A percentile compares a stretch with the other conserved stretches of the same genome.
phyloP scores from a whole-genome alignment of 2,888 invertebrate species.

The Patella pellucida region DNA sequence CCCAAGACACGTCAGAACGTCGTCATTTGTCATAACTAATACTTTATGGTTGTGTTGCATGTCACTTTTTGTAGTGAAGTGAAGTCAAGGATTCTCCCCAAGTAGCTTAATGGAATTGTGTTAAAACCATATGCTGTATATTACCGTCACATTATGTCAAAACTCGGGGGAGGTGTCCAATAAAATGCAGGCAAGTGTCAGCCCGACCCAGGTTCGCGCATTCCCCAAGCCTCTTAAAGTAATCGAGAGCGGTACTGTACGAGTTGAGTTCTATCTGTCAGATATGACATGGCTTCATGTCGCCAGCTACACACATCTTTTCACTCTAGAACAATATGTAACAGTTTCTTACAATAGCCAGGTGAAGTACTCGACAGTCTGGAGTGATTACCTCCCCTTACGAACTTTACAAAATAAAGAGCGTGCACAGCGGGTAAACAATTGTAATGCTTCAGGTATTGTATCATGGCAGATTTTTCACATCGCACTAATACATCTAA shows the following conservation, averaged over 20 bases:
- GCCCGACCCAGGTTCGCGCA: neutral
- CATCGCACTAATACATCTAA: neutral
- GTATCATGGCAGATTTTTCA: conserved; percentile 5
- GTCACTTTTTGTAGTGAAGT: too few species aligned
- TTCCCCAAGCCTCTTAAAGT: conserved; percentile 4
- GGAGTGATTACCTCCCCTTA: neutral
- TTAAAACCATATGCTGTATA: conserved; percentile 5
- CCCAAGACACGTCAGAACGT: too few species aligned
- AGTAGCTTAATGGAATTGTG: too few species aligned
- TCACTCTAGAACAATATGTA: conserved; percentile 1
- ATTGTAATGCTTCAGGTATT: neutral
- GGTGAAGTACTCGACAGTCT: conserved; percentile 5
- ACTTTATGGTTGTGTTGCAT: too few species aligned
- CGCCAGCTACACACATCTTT: neutral
- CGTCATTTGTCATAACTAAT: too few species aligned
- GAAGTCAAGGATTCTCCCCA: too few species aligned
- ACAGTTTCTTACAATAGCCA: neutral
- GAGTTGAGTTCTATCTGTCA: neutral
- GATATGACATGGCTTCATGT: neutral
- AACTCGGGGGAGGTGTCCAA: neutral
- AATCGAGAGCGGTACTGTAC: neutral
- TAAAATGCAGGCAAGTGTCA: neutral
- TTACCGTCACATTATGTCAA: conserved; percentile 5
- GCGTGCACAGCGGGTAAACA: neutral
- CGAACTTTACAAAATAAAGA: neutral